Conservation (phyloP, 1,140 invertebrate genomes). For the Ruditapes philippinarum region DNA sequence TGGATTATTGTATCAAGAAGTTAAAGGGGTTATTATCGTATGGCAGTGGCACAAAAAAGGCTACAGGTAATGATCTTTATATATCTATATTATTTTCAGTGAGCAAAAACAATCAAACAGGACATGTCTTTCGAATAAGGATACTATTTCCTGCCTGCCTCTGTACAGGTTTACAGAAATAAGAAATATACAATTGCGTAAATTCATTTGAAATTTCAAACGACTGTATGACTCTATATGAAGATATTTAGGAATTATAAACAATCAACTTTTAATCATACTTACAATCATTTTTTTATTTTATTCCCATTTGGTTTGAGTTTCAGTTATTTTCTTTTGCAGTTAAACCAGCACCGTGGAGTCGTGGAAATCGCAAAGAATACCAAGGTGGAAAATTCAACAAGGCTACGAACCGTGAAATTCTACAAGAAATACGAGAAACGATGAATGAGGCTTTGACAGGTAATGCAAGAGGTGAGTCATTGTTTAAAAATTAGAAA, state of each 20-base stretch:
- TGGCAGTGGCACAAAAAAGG: constrained; percentile 21
- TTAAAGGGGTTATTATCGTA: constrained; percentile 60
- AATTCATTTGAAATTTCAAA: no score
- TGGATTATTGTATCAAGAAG: constrained; percentile 69
- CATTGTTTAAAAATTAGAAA: no score
- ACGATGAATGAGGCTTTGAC: constrained; percentile 31
- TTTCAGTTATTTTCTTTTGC: neutral
- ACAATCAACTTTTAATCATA: neutral
- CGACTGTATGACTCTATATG: neutral
- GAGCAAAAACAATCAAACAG: no score
- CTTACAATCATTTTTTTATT: no score
- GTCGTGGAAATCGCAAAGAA: neutral
- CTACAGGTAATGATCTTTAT: no score
- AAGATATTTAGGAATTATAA: neutral
- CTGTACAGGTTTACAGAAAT: no score
- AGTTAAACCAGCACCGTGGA: constrained; percentile 27
- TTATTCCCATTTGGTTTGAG: no score
- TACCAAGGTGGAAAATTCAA: neutral
- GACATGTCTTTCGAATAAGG: no score
- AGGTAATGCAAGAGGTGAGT: constrained; percentile 37
- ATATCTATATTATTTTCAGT: no score
- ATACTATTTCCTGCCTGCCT: no score
- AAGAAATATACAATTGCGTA: no score
- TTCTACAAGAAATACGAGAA: constrained; percentile 43
- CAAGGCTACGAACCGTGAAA: constrained; percentile 17